Conservation (phyloP, 1,140 invertebrate genomes). For the Monomorium pharaonis region DNA sequence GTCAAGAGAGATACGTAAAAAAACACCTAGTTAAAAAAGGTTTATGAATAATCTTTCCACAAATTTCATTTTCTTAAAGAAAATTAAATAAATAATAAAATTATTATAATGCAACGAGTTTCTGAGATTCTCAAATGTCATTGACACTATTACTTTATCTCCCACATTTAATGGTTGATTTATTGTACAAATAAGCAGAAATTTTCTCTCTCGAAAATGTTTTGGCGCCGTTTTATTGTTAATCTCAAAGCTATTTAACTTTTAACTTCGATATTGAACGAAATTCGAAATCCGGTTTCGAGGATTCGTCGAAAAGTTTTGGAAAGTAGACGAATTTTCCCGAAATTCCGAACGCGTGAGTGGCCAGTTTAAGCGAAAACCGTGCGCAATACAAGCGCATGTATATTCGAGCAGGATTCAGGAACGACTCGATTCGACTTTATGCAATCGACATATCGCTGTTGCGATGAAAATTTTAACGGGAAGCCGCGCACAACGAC, state of each 20-base stretch:
- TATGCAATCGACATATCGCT: conserved; percentile 46
- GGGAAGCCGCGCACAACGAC: conserved; percentile 8
- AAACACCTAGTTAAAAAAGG: neutral
- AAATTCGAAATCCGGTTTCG: conserved; percentile 38
- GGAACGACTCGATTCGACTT: conserved; percentile 47
- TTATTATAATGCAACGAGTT: neutral
- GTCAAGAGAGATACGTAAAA: neutral
- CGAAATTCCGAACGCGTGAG: conserved; percentile 16
- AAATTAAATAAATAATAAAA: neutral
- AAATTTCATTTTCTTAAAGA: neutral
- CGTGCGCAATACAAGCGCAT: conserved; percentile 25
- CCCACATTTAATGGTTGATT: neutral
- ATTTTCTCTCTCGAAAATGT: neutral
- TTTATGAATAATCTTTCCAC: neutral
- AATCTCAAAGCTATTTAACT: conserved; percentile 3
- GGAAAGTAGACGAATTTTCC: conserved; percentile 34
- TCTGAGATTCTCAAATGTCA: neutral
- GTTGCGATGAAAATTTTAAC: conserved; percentile 56
- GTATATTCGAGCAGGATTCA: conserved; percentile 46
- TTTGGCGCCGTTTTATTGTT: neutral
- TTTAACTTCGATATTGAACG: conserved; percentile 7
- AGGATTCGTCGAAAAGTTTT: conserved; percentile 14
- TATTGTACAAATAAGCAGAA: neutral
- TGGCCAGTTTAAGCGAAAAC: conserved; percentile 36
- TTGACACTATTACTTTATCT: neutral